Base-by-base conservation (phyloP, 2,888 invertebrate species). In the Nephrotoma appendiculata region DNA sequence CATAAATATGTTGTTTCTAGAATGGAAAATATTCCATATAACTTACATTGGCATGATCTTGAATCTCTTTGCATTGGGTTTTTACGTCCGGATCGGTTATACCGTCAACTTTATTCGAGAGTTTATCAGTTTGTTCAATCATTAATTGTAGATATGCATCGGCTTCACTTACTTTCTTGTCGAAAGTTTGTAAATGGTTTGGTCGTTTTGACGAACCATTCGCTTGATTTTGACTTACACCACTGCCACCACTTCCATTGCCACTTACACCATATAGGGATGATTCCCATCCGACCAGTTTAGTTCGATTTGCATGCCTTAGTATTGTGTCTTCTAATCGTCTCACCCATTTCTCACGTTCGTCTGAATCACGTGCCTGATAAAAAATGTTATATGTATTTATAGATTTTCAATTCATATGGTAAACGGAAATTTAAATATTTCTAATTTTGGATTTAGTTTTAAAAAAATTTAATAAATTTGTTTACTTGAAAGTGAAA, bases 71-170 rank as follows among this genome's bases (percentile, higher is more conserved):
- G 89, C 95, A 95, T 90, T 94, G 95, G 87, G 91, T 92, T 90
- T 94, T 95, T 85, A 93, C 93, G 0, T 92, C 92, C 87, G 95
- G 94, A 89, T 96, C 95, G 19, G 92, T 90, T 88, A 95, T 91
- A 87, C 93, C 94, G 57, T 93, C 92, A 88, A 96, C 95, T 89
- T 94, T 92, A 87, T 93, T 93, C 89, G 94, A 95, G 90, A 96
- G 92, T 92, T 94, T 94, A 95, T 96, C 94, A 86, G 97, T 96
- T 92, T 98, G 97, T 89, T 98, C 97, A 88, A 99, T 99, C 93
- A 99, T 95, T 88, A 99, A 93, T 92, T 98, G 98, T 87, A 99
- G 94, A 92, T 98, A 99, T 31, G 97, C 97, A 92, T 99, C 99
- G 0, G 99, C 98, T 92, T 99, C 99, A 0, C 97, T 94, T 87